Conservation (phyloP, 2,113 vertebrate genomes). For the Apeltes quadracus region DNA sequence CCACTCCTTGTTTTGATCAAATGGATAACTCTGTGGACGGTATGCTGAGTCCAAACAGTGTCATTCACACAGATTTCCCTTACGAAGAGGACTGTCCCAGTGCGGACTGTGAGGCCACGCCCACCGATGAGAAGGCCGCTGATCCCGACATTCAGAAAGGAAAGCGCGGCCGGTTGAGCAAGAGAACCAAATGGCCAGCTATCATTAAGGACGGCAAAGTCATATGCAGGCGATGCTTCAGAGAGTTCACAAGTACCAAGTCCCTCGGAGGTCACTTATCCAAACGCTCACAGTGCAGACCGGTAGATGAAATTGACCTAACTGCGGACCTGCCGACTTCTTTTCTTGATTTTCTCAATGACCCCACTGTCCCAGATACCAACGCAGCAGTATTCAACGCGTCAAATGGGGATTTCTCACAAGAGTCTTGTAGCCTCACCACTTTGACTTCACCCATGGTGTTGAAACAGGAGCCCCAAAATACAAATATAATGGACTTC, state of each 20-base stretch:
- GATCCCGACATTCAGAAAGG: conserved; percentile 83
- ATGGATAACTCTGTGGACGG: conserved; percentile 66
- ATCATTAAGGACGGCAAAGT: conserved; percentile 98
- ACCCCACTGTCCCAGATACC: conserved; percentile 78
- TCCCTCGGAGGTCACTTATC: conserved; percentile 97
- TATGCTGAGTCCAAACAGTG: conserved; percentile 64
- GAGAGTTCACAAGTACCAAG: conserved; percentile 96
- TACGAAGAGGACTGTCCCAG: conserved; percentile 68
- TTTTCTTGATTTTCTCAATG: conserved; percentile 94
- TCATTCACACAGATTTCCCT: conserved; percentile 68
- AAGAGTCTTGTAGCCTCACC: conserved; percentile 67
- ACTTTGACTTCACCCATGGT: conserved; percentile 64
- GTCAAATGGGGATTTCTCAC: conserved; percentile 75
- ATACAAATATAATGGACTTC: conserved; percentile 66
- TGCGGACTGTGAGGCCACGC: conserved; percentile 62
- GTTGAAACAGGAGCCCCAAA: conserved; percentile 70
- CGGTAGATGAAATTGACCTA: conserved; percentile 92
- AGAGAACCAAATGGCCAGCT: conserved; percentile 95
- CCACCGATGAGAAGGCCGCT: conserved; percentile 68
- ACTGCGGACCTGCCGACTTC: conserved; percentile 89
- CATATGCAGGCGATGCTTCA: conserved; percentile 96
- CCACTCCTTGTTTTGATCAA: conserved; percentile 55
- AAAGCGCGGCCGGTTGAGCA: conserved; percentile 87
- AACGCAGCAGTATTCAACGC: conserved; percentile 66
- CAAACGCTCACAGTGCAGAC: conserved; percentile 94